Conservation (phyloP, 2,888 invertebrate genomes). For the Caenorhabditis plicata region DNA sequence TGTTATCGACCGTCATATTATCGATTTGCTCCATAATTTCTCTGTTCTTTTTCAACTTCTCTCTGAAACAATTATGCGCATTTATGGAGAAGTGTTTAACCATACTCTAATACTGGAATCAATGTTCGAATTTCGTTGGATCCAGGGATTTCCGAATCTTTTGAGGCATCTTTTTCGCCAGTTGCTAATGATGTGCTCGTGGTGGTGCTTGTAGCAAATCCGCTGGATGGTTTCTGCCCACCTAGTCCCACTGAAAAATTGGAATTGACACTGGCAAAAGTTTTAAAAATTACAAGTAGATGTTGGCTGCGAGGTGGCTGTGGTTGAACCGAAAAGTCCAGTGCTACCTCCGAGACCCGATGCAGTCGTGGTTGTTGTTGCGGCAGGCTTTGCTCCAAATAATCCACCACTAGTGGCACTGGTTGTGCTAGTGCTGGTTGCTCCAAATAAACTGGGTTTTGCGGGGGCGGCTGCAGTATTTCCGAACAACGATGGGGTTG, state of each 20-base stretch:
- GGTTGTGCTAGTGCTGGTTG: slow-evolving; percentile 9
- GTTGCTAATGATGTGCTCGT: neutral
- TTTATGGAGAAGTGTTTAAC: too few species aligned
- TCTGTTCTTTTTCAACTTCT: slow-evolving; percentile 19
- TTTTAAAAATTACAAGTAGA: slow-evolving; percentile 2
- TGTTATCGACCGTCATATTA: slow-evolving; percentile 11
- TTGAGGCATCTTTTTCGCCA: slow-evolving; percentile 18
- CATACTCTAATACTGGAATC: slow-evolving; percentile 19
- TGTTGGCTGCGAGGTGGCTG: slow-evolving; percentile 10
- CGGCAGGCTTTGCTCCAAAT: slow-evolving; percentile 1
- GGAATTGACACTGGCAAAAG: neutral
- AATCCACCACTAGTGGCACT: neutral
- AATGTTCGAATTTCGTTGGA: slow-evolving; percentile 17
- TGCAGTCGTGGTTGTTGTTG: too few species aligned
- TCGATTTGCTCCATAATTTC: slow-evolving; percentile 27
- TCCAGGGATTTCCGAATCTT: slow-evolving; percentile 18
- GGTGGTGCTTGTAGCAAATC: neutral
- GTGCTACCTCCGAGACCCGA: too few species aligned
- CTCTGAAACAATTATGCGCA: slow-evolving; percentile 2
- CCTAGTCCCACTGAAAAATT: slow-evolving; percentile 27
- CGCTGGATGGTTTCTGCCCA: slow-evolving; percentile 16
- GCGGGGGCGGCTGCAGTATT: slow-evolving; percentile 4
- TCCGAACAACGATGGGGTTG: slow-evolving; percentile 1
- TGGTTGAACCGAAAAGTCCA: slow-evolving; percentile 22
- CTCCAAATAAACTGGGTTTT: slow-evolving; percentile 4